Percentiles rank a stretch among this genome's conserved stretches.
Evolutionary conservation across 2,113 vertebrate genomes (phyloP).

Genomic region (Mus pahari): DNA sequence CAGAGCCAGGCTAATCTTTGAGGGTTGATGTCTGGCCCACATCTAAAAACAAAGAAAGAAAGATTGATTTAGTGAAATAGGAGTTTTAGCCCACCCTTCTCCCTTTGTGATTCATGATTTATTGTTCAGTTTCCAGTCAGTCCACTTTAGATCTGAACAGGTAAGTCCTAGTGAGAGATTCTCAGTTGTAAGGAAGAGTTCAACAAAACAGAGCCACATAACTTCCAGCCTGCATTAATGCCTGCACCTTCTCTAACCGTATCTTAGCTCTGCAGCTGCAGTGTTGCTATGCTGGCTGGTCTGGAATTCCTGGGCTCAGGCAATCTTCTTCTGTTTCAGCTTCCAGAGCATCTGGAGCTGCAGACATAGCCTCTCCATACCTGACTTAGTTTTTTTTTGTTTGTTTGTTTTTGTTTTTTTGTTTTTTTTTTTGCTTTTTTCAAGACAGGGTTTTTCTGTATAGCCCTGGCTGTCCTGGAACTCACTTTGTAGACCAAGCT

Average conservation of each 20-base stretch:
- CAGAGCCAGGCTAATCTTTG: constrained; percentile 95
- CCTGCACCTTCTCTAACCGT: not conserved
- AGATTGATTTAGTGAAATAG: constrained; percentile 38
- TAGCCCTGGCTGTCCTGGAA: no score
- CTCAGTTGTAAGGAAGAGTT: not conserved
- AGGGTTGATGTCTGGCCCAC: constrained; percentile 89
- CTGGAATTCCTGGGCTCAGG: not conserved
- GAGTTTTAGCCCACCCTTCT: constrained; percentile 4
- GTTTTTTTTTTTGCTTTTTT: no score
- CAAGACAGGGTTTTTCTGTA: no score
- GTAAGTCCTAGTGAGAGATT: constrained; percentile 34
- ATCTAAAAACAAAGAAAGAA: constrained; percentile 79
- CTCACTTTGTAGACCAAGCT: no score
- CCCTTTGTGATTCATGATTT: constrained; percentile 32
- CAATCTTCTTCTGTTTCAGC: not conserved
- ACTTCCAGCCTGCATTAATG: constrained; percentile 10
- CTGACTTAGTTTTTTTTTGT: constrained; percentile 30
- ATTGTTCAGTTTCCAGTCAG: constrained; percentile 26
- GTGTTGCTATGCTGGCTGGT: not conserved
- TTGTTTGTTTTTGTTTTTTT: no score
- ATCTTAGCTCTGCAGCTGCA: not conserved
- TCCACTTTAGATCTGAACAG: constrained; percentile 27
- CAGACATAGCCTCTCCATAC: not conserved
- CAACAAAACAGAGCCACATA: constrained; percentile 30
- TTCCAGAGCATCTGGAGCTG: not conserved